These are phyloP conservation scores for Pseudotriccus pelzelni DNA, from an alignment of 2,797 vertebrate genomes.

Conservation along the genomic window DNA sequence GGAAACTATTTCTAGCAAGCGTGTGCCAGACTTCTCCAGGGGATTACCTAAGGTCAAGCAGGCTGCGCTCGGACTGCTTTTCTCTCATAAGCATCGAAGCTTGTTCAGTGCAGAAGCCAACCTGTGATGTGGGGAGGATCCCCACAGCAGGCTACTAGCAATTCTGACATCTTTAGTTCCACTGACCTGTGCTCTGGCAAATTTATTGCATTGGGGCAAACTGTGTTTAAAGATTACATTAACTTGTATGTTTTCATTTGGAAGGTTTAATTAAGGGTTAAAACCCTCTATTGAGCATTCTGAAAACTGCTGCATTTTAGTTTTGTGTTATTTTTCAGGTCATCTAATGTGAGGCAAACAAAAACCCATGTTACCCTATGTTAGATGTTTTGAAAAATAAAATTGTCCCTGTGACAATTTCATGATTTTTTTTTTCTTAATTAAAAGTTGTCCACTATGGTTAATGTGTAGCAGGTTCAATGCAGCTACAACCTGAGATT, in stretches of 20 bases:
- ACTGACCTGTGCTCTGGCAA: not conserved
- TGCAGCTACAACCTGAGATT: not conserved
- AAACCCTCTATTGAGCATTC: not conserved
- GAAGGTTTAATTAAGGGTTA: not conserved
- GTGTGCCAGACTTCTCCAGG: not conserved
- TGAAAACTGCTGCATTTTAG: not conserved
- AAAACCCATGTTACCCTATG: not conserved
- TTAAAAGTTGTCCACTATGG: not conserved
- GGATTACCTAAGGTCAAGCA: constrained; percentile 53
- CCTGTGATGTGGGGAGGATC: not conserved
- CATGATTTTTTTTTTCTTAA: not conserved
- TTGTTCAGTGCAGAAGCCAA: not conserved
- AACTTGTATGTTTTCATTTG: not conserved
- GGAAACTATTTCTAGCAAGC: constrained; percentile 56
- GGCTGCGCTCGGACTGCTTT: not conserved
- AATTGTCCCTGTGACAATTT: not conserved
- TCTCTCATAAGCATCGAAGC: accelerated
- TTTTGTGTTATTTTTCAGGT: not conserved
- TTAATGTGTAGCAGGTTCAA: not conserved
- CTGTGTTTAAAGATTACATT: not conserved
- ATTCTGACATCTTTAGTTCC: not conserved
- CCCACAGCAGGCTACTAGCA: not conserved
- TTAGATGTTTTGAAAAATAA: not conserved
- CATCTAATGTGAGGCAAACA: not conserved
- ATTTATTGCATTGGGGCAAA: not conserved